Conservation (phyloP, 2,113 vertebrate species). For the Eurystomus gularis region DNA sequence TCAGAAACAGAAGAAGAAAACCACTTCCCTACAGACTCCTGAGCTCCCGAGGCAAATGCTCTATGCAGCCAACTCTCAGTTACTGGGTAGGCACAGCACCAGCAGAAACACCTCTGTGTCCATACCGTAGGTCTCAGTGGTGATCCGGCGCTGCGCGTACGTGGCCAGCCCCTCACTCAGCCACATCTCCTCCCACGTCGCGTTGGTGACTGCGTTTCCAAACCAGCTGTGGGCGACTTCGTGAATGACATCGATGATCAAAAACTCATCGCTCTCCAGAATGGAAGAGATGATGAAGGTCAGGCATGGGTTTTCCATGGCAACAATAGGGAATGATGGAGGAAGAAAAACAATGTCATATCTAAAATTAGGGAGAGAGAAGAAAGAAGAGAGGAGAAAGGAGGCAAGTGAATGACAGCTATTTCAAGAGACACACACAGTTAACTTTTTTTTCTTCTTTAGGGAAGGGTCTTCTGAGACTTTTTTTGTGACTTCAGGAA, state of each 20-base stretch:
- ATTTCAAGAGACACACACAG: not conserved
- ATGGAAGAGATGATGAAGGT: slow-evolving; percentile 98
- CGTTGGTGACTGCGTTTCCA: slow-evolving; percentile 94
- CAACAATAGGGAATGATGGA: slow-evolving; percentile 95
- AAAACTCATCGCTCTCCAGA: slow-evolving; percentile 94
- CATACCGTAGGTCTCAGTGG: slow-evolving; percentile 88
- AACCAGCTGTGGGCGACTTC: slow-evolving; percentile 98
- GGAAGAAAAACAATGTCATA: slow-evolving; percentile 98
- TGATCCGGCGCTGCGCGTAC: slow-evolving; percentile 94
- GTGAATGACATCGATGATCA: slow-evolving; percentile 92
- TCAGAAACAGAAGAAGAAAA: not conserved
- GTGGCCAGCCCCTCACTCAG: slow-evolving; percentile 95
- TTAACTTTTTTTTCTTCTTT: not conserved
- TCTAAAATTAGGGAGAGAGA: slow-evolving; percentile 65
- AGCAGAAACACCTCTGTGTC: not conserved
- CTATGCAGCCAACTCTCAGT: not conserved
- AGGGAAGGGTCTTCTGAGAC: not conserved
- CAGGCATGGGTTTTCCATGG: slow-evolving; percentile 98
- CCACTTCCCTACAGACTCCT: not conserved
- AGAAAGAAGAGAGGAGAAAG: not conserved
- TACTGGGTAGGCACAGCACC: fast-evolving
- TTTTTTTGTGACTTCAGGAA: not conserved
- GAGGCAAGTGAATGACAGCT: not conserved
- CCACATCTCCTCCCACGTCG: slow-evolving; percentile 99
- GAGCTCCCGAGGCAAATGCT: not conserved